These are phyloP conservation scores for Harpagoxenus sublaevis DNA, from an alignment of 2,888 invertebrate genomes.

Conservation along the genomic window DNA sequence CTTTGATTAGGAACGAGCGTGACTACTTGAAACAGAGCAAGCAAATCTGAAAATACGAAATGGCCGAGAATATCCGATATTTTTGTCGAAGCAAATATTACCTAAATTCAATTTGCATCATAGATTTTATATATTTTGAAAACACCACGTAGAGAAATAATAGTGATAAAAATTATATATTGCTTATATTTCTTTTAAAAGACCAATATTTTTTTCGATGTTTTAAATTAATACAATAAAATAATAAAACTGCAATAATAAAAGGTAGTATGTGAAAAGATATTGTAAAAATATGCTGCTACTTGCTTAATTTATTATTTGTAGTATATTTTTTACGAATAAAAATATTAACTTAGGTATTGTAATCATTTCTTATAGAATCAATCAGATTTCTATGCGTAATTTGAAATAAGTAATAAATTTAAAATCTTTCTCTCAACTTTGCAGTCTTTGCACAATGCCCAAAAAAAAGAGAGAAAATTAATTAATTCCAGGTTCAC, in stretches of 20 bases:
- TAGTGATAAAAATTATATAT: not conserved
- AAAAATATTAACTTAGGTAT: too few relatives aligned
- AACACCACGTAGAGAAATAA: not conserved
- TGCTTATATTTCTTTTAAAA: too few relatives aligned
- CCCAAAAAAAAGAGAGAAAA: not conserved
- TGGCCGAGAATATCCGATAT: not conserved
- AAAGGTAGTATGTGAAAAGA: too few relatives aligned
- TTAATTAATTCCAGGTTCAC: not conserved
- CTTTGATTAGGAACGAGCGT: conserved; percentile 43
- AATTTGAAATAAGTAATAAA: not conserved
- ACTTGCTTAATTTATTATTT: too few relatives aligned
- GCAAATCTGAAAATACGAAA: conserved; percentile 9
- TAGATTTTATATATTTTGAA: not conserved
- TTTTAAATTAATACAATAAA: too few relatives aligned
- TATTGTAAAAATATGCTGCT: too few relatives aligned
- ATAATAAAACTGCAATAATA: too few relatives aligned
- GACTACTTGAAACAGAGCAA: conserved; percentile 10
- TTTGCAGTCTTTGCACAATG: not conserved
- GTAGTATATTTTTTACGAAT: too few relatives aligned
- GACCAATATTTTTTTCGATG: too few relatives aligned
- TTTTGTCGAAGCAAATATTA: not conserved
- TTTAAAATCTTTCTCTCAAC: not conserved
- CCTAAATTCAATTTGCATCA: not conserved
- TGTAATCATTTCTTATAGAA: too few relatives aligned
- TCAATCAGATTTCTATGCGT: too few relatives aligned